Evolutionary conservation across 1,140 invertebrate species (phyloP).

Genomic region (Drosophila erecta): DNA sequence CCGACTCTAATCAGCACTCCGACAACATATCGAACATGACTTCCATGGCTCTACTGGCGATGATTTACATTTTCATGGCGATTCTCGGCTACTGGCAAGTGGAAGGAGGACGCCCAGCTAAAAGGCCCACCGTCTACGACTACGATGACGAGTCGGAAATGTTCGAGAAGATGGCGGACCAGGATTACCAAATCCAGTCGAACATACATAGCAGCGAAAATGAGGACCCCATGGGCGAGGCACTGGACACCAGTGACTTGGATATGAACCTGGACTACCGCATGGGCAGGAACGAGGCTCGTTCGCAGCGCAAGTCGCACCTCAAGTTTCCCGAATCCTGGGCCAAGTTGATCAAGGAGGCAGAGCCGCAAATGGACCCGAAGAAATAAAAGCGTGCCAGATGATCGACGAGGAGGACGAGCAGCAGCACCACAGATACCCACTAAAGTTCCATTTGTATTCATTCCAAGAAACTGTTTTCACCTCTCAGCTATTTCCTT

Average conservation of each 20-base stretch:
- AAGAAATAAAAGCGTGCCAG: too few species aligned
- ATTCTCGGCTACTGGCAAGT: not conserved
- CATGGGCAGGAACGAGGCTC: not conserved
- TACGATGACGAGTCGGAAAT: conserved; percentile 1
- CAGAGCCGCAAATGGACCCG: too few species aligned
- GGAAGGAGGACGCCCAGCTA: not conserved
- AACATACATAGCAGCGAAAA: not conserved
- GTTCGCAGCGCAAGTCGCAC: not conserved
- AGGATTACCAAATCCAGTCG: too few species aligned
- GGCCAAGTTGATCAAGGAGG: not conserved
- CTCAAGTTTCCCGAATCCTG: too few species aligned
- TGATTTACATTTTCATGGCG: not conserved
- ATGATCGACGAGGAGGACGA: not conserved
- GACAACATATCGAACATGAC: conserved; percentile 3
- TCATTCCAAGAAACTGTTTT: not conserved
- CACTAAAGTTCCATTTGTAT: not conserved
- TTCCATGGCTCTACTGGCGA: not conserved
- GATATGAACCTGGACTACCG: not conserved
- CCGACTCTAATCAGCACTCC: not conserved
- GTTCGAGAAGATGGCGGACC: not conserved
- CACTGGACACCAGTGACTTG: not conserved
- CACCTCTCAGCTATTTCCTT: not conserved
- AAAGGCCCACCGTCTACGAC: not conserved
- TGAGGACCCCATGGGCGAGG: not conserved
- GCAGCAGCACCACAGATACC: not conserved